A percentile compares a stretch with the other conserved stretches of the same genome.
phyloP scores from a whole-genome alignment of 1,140 invertebrate species.

The Zaprionus capensis region DNA sequence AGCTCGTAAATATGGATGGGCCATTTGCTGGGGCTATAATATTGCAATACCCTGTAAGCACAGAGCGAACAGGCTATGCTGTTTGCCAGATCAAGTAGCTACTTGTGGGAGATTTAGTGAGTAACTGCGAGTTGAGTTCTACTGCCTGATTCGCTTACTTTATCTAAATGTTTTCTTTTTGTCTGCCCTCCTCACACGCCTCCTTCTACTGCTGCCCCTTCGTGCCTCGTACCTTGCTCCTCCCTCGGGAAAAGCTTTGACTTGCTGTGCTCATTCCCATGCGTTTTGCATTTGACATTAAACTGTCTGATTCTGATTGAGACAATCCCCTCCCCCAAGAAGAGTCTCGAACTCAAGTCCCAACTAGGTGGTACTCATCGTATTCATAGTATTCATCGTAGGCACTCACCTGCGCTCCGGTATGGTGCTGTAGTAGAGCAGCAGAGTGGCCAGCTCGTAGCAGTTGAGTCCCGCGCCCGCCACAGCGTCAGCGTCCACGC shows the following conservation, averaged over 20 bases:
- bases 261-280: conserved; percentile 71
- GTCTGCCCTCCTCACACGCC: background rate
- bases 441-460: conserved; percentile 86
- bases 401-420: conserved; percentile 85
- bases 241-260: conserved; percentile 7
- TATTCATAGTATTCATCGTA: background rate
- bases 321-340: conserved; percentile 6
- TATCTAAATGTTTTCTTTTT: conserved; percentile 7
- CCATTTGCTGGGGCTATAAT: conserved; percentile 66
- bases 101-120: background rate
- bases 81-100: background rate
- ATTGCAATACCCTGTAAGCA: conserved; percentile 29
- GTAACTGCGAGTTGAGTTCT: background rate
- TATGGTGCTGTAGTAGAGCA: conserved; percentile 86
- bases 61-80: background rate
- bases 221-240: background rate
- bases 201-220: no score
- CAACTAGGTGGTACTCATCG: conserved; percentile 1
- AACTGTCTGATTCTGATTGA: conserved; percentile 70
- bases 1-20: conserved; percentile 79
- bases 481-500: conserved; percentile 85
- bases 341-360: background rate
- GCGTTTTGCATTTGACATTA: conserved; percentile 77
- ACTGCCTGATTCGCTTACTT: background rate
- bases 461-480: conserved; percentile 85